Evolutionary conservation across 2,113 vertebrate genomes (phyloP).

Genomic region (Nestor notabilis): DNA sequence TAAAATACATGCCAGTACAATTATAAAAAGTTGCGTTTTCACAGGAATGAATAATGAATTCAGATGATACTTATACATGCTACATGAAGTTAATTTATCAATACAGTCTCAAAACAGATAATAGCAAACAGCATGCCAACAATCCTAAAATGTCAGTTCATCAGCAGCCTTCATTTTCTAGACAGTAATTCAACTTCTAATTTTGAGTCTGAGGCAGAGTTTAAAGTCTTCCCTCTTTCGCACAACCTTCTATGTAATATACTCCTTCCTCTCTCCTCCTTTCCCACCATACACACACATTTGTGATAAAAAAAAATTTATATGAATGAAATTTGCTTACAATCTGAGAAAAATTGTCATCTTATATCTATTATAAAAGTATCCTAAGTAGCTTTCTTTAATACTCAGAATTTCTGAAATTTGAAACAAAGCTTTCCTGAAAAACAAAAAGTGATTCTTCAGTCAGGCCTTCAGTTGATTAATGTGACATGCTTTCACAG

Average conservation of each 20-base stretch:
- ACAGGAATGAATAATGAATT: neutral
- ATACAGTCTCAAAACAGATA: neutral
- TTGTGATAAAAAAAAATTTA: neutral
- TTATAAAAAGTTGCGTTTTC: neutral
- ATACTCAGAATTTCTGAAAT: neutral
- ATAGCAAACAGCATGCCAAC: neutral
- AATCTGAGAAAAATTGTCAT: neutral
- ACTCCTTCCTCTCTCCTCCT: neutral
- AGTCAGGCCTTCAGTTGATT: neutral
- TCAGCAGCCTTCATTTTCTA: neutral
- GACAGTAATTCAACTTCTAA: neutral
- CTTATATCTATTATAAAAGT: neutral
- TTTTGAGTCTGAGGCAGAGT: neutral
- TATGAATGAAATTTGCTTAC: neutral
- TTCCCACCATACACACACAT: neutral
- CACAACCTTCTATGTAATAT: neutral
- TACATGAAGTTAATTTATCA: neutral
- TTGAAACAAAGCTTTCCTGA: neutral
- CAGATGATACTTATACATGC: neutral
- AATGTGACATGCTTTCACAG: neutral
- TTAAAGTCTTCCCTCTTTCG: neutral
- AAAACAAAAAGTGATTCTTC: neutral
- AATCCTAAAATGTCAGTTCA: neutral
- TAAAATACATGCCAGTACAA: too few species aligned
- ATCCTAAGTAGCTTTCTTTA: neutral